These are phyloP conservation scores for Macaca mulatta DNA, from an alignment of 2,113 vertebrate species.

Conservation along the genomic window DNA sequence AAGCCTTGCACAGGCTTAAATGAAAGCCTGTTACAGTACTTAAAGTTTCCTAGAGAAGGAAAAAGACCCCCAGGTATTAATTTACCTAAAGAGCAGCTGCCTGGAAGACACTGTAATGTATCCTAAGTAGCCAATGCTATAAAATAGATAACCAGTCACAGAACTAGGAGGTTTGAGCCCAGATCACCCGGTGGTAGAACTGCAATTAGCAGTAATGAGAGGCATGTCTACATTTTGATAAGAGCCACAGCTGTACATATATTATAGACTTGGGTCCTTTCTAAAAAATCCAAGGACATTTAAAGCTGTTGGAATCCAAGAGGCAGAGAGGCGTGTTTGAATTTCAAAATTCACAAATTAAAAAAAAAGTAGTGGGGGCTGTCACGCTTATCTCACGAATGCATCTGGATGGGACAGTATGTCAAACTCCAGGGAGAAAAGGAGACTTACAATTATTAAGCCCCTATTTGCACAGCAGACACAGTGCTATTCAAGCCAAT, in stretches of 20 bases:
- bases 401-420: not conserved
- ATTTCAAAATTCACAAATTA: constrained; percentile 16
- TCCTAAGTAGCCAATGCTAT: constrained; percentile 65
- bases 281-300: constrained; percentile 23
- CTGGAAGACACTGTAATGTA: constrained; percentile 75
- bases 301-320: constrained; percentile 14
- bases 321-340: not conserved
- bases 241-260: not conserved
- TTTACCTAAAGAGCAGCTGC: constrained; percentile 85
- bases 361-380: not conserved
- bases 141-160: constrained; percentile 66
- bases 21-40: constrained; percentile 81
- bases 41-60: constrained; percentile 76
- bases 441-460: not conserved
- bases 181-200: not conserved
- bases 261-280: not conserved
- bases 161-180: constrained; percentile 29
- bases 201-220: constrained; percentile 66
- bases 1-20: constrained; percentile 78
- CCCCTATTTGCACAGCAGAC: not conserved
- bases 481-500: not conserved
- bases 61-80: constrained; percentile 85
- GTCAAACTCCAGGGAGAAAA: not conserved
- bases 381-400: not conserved
- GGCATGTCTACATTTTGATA: not conserved